Evolutionary conservation across 2,797 vertebrate species (phyloP).

Genomic region (Smutsia temminckii): DNA sequence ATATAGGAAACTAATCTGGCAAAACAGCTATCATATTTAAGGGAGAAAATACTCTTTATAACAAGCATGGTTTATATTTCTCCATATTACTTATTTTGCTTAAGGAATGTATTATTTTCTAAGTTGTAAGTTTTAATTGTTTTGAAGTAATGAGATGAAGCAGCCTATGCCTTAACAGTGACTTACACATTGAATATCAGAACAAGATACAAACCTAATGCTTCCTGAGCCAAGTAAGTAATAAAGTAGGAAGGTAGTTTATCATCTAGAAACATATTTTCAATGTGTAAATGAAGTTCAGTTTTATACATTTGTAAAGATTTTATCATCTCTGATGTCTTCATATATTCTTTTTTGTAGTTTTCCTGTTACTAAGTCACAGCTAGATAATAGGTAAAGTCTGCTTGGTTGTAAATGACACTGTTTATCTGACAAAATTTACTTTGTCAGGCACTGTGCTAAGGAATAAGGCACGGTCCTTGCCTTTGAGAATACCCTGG

Average conservation of each 20-base stretch:
- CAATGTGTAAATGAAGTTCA: not conserved
- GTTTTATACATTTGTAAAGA: not conserved
- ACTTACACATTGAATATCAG: not conserved
- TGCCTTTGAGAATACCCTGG: not conserved
- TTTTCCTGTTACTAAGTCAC: conserved; percentile 9
- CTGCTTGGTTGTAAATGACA: conserved; percentile 13
- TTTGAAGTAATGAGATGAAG: not conserved
- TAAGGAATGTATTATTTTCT: not conserved
- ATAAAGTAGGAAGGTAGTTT: not conserved
- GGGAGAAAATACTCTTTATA: not conserved
- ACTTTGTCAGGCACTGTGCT: not conserved
- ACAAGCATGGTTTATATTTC: not conserved
- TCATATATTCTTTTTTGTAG: conserved; percentile 31
- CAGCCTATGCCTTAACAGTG: not conserved
- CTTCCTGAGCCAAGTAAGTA: not conserved
- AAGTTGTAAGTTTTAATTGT: not conserved
- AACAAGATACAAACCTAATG: not conserved
- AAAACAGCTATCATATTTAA: not conserved
- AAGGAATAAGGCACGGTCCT: not conserved
- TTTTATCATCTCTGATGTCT: conserved; percentile 40
- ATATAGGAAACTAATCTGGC: not conserved
- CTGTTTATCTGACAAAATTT: not conserved
- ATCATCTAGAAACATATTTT: conserved; percentile 21
- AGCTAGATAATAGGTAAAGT: not conserved
- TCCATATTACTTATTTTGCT: not conserved